Percentiles rank a stretch among this genome's conserved stretches.
These are phyloP conservation scores for Drosophila koepferae DNA, from an alignment of 2,888 invertebrate species.

Conservation along the genomic window DNA sequence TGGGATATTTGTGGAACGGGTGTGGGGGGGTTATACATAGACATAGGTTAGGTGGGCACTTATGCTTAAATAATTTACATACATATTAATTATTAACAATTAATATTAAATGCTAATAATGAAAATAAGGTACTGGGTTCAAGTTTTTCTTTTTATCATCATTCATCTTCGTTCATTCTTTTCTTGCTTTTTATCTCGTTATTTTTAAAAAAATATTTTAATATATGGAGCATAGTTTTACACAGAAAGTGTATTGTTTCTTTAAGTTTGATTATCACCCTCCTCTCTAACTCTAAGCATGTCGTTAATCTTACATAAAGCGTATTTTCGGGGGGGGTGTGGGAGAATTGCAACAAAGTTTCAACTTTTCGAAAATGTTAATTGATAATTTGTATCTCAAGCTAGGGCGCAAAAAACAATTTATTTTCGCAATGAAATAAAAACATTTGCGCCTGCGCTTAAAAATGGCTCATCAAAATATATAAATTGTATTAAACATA, in stretches of 20 bases:
- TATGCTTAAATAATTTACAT: constrained; percentile 76
- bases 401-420: constrained; percentile 53
- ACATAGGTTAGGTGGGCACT: constrained; percentile 13
- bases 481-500: constrained; percentile 39
- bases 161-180: constrained; percentile 1
- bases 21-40: constrained; percentile 14
- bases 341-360: constrained; percentile 67
- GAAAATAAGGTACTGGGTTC: constrained; percentile 85
- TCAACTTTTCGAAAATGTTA: constrained; percentile 28
- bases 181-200: background rate
- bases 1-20: constrained; percentile 40
- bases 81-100: constrained; percentile 76
- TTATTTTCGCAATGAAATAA: constrained; percentile 54
- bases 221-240: constrained; percentile 73
- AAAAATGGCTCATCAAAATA: constrained; percentile 24
- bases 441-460: constrained; percentile 48
- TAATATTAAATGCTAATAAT: constrained; percentile 79
- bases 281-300: constrained; percentile 49
- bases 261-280: constrained; percentile 34
- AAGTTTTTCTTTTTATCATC: constrained; percentile 56
- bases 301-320: constrained; percentile 53
- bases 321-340: constrained; percentile 40
- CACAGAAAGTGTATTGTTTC: constrained; percentile 58
- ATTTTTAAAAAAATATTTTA: constrained; percentile 31
- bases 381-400: constrained; percentile 13